These are phyloP conservation scores for Aegotheles bennettii DNA, from an alignment of 2,113 vertebrate species.

Conservation along the genomic window DNA sequence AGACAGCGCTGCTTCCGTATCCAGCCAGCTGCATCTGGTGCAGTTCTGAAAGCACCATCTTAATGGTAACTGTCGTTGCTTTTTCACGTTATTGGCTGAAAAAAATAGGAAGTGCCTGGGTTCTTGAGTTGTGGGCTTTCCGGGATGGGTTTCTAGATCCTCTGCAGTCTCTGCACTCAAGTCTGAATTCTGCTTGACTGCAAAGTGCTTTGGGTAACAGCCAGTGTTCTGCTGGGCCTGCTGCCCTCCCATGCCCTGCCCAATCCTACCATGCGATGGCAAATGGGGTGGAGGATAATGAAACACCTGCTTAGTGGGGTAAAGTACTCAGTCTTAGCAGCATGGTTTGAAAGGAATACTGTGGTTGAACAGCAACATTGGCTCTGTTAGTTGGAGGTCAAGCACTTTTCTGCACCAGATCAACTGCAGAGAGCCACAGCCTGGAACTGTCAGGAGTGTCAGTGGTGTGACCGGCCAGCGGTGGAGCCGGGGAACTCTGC, in stretches of 20 bases:
- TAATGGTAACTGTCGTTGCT: background rate
- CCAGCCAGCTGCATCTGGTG: background rate
- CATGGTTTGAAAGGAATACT: background rate
- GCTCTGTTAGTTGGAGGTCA: background rate
- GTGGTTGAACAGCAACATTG: background rate
- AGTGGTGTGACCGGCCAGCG: rapidly evolving
- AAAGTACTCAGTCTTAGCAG: background rate
- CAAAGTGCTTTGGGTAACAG: background rate
- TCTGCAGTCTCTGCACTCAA: background rate
- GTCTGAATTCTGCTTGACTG: background rate
- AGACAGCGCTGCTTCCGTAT: background rate
- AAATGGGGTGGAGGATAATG: background rate
- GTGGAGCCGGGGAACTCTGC: background rate
- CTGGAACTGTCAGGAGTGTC: background rate
- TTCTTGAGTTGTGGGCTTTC: background rate
- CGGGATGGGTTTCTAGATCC: background rate
- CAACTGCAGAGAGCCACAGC: background rate
- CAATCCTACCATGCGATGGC: background rate
- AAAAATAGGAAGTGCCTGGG: background rate
- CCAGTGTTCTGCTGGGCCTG: background rate
- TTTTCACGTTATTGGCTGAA: background rate
- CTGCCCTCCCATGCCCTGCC: background rate
- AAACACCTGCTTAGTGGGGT: background rate
- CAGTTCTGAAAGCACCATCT: background rate
- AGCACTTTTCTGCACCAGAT: background rate